Conservation (phyloP, 2,888 invertebrate species). For the Drosophila fulvimacula region DNA sequence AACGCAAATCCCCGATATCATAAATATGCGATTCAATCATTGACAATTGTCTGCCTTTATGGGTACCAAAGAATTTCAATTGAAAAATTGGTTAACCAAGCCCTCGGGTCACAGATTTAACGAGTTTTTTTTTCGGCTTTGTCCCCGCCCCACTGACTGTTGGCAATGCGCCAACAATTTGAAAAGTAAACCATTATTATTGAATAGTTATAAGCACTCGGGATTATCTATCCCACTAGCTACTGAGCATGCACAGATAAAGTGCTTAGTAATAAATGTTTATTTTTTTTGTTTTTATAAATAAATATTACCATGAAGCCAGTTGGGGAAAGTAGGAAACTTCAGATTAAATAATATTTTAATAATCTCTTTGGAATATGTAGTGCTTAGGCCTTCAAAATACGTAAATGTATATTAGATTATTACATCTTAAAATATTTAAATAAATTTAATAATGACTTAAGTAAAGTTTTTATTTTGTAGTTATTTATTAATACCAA, state of each 20-base stretch:
- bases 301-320: neutral
- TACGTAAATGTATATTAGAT: neutral
- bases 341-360: neutral
- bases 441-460: too few species aligned
- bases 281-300: neutral
- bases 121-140: conserved; percentile 48
- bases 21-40: conserved; percentile 69
- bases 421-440: neutral
- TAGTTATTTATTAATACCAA: too few species aligned
- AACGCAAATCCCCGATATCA: conserved; percentile 36
- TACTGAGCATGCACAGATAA: conserved; percentile 27
- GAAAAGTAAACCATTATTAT: conserved; percentile 20
- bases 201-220: conserved; percentile 11
- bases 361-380: neutral
- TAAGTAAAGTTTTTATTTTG: too few species aligned
- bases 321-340: neutral
- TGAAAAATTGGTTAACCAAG: conserved; percentile 66
- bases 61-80: conserved; percentile 62
- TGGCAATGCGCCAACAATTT: conserved; percentile 37
- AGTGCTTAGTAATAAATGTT: neutral
- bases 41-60: conserved; percentile 49
- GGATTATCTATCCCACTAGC: conserved; percentile 40
- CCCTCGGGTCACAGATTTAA: conserved; percentile 69
- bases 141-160: conserved; percentile 46
- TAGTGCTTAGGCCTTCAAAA: neutral